Conservation (phyloP, 2,113 vertebrate genomes). For the Apodemus sylvaticus region DNA sequence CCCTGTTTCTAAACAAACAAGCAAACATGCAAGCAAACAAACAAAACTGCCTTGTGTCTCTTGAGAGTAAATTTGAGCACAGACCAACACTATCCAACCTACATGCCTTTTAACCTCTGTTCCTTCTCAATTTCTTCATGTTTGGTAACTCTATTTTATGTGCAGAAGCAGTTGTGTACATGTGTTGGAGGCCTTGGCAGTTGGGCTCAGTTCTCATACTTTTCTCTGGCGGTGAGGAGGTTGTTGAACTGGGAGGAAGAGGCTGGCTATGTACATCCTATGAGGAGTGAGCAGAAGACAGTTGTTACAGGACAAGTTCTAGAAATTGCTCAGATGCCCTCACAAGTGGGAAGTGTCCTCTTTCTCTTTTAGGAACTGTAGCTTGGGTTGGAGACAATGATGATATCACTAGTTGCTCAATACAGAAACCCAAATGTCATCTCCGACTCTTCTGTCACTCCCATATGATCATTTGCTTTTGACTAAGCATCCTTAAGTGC, state of each 20-base stretch:
- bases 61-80: background rate
- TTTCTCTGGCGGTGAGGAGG: background rate
- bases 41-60: background rate
- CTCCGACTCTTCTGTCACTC: slow-evolving; percentile 17
- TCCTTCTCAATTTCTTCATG: background rate
- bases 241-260: background rate
- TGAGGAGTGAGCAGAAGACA: background rate
- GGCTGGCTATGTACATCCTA: background rate
- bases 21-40: background rate
- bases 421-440: slow-evolving; percentile 37
- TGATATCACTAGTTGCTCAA: slow-evolving; percentile 25
- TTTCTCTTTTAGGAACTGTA: slow-evolving; percentile 24
- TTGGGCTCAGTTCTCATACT: background rate
- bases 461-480: background rate
- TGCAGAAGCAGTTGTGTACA: background rate
- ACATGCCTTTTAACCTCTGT: slow-evolving; percentile 10
- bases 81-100: background rate
- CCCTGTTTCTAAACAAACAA: background rate
- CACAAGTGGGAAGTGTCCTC: background rate
- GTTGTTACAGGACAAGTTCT: background rate
- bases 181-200: background rate
- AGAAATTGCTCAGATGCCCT: background rate
- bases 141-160: slow-evolving; percentile 16
- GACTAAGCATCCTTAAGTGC: slow-evolving; percentile 21
- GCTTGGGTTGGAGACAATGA: background rate